A percentile compares a stretch with the other conserved stretches of the same genome.
These are phyloP conservation scores for Tenebrosternarchus preto DNA, from an alignment of 2,113 vertebrate species.

Conservation along the genomic window DNA sequence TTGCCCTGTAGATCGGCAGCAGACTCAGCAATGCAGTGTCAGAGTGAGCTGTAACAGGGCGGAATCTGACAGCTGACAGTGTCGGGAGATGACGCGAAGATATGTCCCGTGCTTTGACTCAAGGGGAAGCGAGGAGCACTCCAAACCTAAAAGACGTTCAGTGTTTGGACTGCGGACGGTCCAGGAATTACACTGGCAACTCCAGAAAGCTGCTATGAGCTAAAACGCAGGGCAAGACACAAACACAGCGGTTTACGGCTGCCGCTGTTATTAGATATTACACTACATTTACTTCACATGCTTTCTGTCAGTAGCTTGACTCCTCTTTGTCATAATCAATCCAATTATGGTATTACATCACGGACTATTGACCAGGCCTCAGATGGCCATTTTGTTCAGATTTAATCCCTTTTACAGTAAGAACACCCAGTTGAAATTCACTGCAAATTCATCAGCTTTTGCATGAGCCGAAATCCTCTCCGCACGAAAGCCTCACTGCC, in stretches of 20 bases:
- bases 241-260: neutral
- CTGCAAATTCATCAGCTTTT: constrained; percentile 23
- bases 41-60: constrained; percentile 12
- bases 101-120: neutral
- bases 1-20: constrained; percentile 6
- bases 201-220: neutral
- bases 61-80: constrained; percentile 20
- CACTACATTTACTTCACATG: neutral
- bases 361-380: constrained; percentile 45
- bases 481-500: neutral
- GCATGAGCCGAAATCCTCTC: neutral
- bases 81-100: constrained; percentile 1
- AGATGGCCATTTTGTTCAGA: constrained; percentile 36
- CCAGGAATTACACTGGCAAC: constrained; percentile 7
- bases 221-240: neutral
- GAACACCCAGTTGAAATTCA: constrained; percentile 3
- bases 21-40: constrained; percentile 5
- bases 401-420: constrained; percentile 45
- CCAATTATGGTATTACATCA: constrained; percentile 52
- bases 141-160: neutral
- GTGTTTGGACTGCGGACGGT: neutral
- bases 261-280: neutral
- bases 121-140: neutral
- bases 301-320: neutral
- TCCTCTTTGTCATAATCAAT: constrained; percentile 51